Evolutionary conservation across 2,113 vertebrate species (phyloP), one percentile per base, ranked within the genome.

Genomic region (Scytalopus superciliaris): DNA sequence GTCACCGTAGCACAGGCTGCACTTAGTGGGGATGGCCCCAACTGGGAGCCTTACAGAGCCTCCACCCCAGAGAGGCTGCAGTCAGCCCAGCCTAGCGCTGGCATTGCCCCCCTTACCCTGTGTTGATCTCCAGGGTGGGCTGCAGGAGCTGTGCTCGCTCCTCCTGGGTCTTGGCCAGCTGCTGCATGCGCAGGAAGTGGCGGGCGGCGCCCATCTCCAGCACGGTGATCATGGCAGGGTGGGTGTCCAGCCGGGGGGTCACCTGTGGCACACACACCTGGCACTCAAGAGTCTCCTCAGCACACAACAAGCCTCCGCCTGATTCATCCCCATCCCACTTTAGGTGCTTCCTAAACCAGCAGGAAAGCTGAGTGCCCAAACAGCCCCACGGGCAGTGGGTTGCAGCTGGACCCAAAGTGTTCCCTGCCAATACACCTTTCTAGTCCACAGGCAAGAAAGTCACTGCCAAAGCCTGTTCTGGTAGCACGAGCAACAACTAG

Each of bases 201-300:
- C 99, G 98, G 7, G 99, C 99, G 0, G 99, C 99, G 2, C 99
- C 99, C 99, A 99, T 99, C 97, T 99, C 99, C 15, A 99, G 98
- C 96, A 99, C 99, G 0, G 99, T 99, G 97, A 99, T 98, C 99
- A 99, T 99, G 70, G 99, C 99, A 0, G 99, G 99, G 97, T 99
- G 99, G 2, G 98, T 99, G 97, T 99, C 99, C 95, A 99, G 97
- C 9, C 99, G 98, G 1, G 98, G 98, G 2, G 99, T 99, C 77
- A 99, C 98, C 99, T 99, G 86, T 10, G 6, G 52, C 39, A 62
- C 37, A 56, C 62, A 16, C 16, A 76, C 22, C n/a, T n/a, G n/a
- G n/a, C n/a, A n/a, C n/a, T n/a, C n/a, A n/a, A n/a, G n/a, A n/a
- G 42, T 22, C 10, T 88, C 40, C 74, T 55, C 74, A 79, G 78